Evolutionary conservation across 2,113 vertebrate species (phyloP), one percentile per base, ranked within the genome.

Genomic region (Dolichallabes microphthalmus): DNA sequence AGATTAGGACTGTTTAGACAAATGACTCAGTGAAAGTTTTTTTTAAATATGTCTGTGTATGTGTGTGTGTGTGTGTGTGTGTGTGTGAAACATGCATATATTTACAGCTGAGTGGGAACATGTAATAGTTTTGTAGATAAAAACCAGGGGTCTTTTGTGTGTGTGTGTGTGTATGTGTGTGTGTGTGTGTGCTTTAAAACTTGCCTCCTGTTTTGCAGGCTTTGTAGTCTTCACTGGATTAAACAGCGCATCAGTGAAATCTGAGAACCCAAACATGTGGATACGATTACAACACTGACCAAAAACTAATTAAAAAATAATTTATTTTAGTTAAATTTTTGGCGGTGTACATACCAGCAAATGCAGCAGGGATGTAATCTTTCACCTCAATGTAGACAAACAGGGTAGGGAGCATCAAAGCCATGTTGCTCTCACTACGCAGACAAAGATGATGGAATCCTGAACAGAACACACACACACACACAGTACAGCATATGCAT

Each of bases 401-500:
- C 14, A 99, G 93, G 0, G 97, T 93, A 0, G 98, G 97, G 93
- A 99, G 91, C 69, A 95, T 98, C 83, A 99, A 97, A 0, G 96
- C 94, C 95, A 96, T 96, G 94, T 99, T 99, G 90, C 96, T 96
- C 87, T 99, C 98, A 0, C 93, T 98, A 88, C 94, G 96, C 84
- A 99, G 94, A 84, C 97, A 97, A 86, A 99, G 89, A 53, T 99
- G 98, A 87, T 98, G 98, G 87, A 97, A 99, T 14, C 98, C 98
- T 99, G 92, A 69, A 63, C 55, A 69, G 89, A 87, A 52, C 50
- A 45, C n/a, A 84, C 60, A 84, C 20, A 74, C 30, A n/a, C 30
- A 79, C 20, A 68, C 64, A 57, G 10, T 55, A 5, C 53, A 22
- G 52, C 11, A 52, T 75, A 53, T 74, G 45, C 14, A 53, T 50